Percentiles rank a stretch among this genome's conserved stretches.
Evolutionary conservation across 2,888 invertebrate genomes (phyloP).

Genomic region (Drosophila pegasa): DNA sequence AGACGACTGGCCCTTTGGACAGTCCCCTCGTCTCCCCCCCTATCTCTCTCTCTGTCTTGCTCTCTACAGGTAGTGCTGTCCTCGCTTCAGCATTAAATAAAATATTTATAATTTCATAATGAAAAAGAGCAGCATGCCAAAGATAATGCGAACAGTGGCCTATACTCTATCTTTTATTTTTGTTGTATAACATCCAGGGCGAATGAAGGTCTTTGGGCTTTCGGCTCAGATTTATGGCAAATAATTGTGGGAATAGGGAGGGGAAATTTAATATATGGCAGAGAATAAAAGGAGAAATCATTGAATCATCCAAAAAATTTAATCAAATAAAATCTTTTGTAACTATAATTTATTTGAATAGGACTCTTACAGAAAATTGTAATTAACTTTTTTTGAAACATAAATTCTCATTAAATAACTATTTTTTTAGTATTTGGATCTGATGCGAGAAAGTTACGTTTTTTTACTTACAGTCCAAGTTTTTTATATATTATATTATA

Average conservation of each 20-base stretch:
- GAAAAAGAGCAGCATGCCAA: slow-evolving; percentile 55
- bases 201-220: background rate
- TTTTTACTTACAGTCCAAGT: too few species aligned
- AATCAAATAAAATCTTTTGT: too few species aligned
- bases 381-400: too few species aligned
- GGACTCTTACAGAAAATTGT: too few species aligned
- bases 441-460: too few species aligned
- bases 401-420: too few species aligned
- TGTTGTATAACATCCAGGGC: background rate
- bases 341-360: too few species aligned
- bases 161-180: slow-evolving; percentile 15
- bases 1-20: background rate
- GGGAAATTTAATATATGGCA: background rate
- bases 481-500: too few species aligned
- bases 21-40: background rate
- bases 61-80: slow-evolving; percentile 22
- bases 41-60: background rate
- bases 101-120: slow-evolving; percentile 72
- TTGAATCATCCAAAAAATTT: background rate
- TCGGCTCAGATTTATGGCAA: background rate
- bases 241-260: background rate
- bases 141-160: slow-evolving; percentile 39
- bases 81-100: slow-evolving; percentile 53
- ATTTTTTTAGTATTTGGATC: too few species aligned
- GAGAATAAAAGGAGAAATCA: too few species aligned